phyloP scores from a whole-genome alignment of 2,113 vertebrate species.

The Eptesicus fuscus region DNA sequence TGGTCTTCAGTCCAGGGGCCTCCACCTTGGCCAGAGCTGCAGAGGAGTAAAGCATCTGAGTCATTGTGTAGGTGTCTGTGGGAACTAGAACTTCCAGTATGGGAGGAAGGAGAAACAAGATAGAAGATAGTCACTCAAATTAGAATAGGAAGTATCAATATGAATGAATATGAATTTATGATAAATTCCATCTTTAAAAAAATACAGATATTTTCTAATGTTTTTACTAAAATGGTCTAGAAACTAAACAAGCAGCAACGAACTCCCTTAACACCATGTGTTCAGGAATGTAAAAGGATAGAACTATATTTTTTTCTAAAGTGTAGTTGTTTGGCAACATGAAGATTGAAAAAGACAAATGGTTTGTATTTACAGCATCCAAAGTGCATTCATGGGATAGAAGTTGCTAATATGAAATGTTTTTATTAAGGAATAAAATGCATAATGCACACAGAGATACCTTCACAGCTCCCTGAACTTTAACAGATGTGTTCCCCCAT shows the following conservation, averaged over 20 bases:
- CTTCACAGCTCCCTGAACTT: background rate
- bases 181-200: background rate
- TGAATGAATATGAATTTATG: background rate
- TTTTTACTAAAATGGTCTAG: background rate
- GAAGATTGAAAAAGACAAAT: background rate
- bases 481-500: background rate
- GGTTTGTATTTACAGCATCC: background rate
- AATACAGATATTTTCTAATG: background rate
- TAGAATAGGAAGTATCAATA: background rate
- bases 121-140: background rate
- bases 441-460: background rate
- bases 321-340: background rate
- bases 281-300: background rate
- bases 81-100: background rate
- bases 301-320: background rate
- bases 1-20: background rate
- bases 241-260: background rate
- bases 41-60: background rate
- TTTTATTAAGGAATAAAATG: background rate
- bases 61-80: background rate
- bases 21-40: background rate
- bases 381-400: background rate
- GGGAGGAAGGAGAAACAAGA: background rate
- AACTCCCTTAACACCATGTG: background rate
- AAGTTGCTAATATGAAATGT: background rate